A percentile compares a stretch with the other conserved stretches of the same genome.
Evolutionary conservation across 2,888 invertebrate genomes (phyloP).

Genomic region (Pristionchus japonicus): DNA sequence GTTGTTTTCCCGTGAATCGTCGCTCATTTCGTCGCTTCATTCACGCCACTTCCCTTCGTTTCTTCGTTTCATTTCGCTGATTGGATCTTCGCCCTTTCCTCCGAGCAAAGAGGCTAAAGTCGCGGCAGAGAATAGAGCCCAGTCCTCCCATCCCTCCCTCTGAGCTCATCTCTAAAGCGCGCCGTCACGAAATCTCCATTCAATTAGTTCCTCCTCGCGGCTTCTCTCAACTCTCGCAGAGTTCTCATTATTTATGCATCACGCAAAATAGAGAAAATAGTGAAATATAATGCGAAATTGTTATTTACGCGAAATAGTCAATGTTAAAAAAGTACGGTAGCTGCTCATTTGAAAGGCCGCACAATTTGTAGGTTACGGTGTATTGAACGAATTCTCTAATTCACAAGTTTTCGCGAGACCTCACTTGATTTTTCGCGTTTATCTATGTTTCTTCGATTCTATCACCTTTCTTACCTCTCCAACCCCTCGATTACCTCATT

Average conservation of each 20-base stretch:
- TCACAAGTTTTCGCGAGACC: neutral
- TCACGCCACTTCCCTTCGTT: neutral
- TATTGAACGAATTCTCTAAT: neutral
- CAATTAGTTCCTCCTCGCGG: constrained; percentile 39
- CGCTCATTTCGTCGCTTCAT: neutral
- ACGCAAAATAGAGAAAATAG: neutral
- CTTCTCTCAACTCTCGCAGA: constrained; percentile 4
- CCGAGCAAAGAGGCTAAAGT: constrained; percentile 45
- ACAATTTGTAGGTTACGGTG: no score
- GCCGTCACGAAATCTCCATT: constrained; percentile 46
- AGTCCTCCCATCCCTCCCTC: neutral
- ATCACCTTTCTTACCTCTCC: neutral
- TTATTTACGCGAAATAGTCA: constrained; percentile 5
- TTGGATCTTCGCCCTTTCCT: neutral
- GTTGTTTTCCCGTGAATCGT: constrained; percentile 9
- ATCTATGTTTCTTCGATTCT: neutral
- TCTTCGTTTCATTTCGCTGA: constrained; percentile 43
- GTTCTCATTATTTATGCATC: constrained; percentile 1
- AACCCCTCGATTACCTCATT: constrained; percentile 38
- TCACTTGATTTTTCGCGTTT: neutral
- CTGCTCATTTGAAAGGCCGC: no score
- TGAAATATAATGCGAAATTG: neutral
- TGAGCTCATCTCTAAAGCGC: constrained; percentile 39
- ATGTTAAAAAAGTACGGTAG: neutral
- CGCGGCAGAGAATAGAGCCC: neutral